phyloP scores from a whole-genome alignment of 1,140 invertebrate species.

The Thalassaphorura encarpata region DNA sequence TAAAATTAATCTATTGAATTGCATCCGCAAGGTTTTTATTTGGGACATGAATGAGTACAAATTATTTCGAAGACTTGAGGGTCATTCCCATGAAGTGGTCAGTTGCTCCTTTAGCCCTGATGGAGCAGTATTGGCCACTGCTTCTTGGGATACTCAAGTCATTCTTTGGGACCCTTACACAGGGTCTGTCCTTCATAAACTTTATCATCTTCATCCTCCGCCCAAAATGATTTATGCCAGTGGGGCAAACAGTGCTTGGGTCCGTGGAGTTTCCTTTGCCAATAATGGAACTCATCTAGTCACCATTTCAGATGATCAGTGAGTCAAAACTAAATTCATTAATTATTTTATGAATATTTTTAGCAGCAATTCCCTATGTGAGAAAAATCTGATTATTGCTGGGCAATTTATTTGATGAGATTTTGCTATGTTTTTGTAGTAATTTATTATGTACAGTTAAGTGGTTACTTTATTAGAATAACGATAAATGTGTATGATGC shows the following conservation, averaged over 20 bases:
- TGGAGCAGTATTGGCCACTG: constrained; percentile 46
- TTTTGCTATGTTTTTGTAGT: too few relatives aligned
- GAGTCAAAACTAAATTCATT: constrained; percentile 24
- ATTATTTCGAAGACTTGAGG: constrained; percentile 37
- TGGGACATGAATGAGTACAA: constrained; percentile 40
- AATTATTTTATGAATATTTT: background rate
- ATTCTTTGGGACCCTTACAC: constrained; percentile 46
- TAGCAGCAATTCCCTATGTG: constrained; percentile 10
- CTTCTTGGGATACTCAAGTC: constrained; percentile 45
- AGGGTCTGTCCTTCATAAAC: constrained; percentile 35
- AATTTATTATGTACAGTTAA: too few relatives aligned
- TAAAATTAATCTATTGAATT: constrained; percentile 10
- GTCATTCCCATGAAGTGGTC: constrained; percentile 45
- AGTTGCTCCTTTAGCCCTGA: constrained; percentile 47
- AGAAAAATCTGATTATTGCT: background rate
- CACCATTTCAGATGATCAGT: constrained; percentile 46
- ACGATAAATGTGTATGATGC: too few relatives aligned
- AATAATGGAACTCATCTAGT: constrained; percentile 41
- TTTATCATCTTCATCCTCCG: constrained; percentile 42
- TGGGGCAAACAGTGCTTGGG: constrained; percentile 45
- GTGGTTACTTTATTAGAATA: too few relatives aligned
- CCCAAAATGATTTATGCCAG: constrained; percentile 47
- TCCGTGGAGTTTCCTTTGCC: constrained; percentile 42
- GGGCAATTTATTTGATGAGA: too few relatives aligned
- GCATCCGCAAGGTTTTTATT: constrained; percentile 40